Percentiles rank a stretch among this genome's conserved stretches.
Conservation (phyloP, 1,140 invertebrate genomes). For the Drosophila jambulina region DNA sequence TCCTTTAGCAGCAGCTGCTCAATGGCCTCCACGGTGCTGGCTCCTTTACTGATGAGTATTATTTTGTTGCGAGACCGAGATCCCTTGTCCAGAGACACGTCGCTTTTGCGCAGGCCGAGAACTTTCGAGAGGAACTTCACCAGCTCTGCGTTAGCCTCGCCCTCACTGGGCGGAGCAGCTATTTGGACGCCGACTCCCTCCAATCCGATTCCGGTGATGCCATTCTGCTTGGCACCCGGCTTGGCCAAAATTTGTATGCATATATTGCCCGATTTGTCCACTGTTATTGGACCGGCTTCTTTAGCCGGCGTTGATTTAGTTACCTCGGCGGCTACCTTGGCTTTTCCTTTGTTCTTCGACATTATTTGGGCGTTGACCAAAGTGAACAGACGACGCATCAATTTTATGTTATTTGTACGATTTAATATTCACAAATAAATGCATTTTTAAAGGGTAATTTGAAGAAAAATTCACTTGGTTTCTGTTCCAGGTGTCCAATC, state of each 20-base stretch:
- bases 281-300: slow-evolving; percentile 84
- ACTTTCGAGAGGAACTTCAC: slow-evolving; percentile 90
- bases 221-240: slow-evolving; percentile 91
- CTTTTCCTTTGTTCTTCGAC: slow-evolving; percentile 78
- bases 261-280: slow-evolving; percentile 88
- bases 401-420: slow-evolving; percentile 12
- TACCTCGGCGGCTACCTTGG: slow-evolving; percentile 31
- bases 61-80: slow-evolving; percentile 84
- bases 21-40: slow-evolving; percentile 61
- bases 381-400: slow-evolving; percentile 60
- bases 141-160: slow-evolving; percentile 92
- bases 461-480: background rate
- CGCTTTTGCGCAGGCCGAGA: slow-evolving; percentile 89
- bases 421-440: slow-evolving; percentile 4
- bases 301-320: slow-evolving; percentile 27
- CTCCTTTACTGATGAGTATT: slow-evolving; percentile 78
- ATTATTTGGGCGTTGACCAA: slow-evolving; percentile 45
- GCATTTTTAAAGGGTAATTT: background rate
- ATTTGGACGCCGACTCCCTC: slow-evolving; percentile 88
- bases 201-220: slow-evolving; percentile 88
- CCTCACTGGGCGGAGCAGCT: slow-evolving; percentile 91
- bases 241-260: slow-evolving; percentile 90
- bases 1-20: slow-evolving; percentile 63
- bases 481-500: slow-evolving; percentile 1
- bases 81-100: slow-evolving; percentile 88